A percentile compares a stretch with the other conserved stretches of the same genome.
These are phyloP conservation scores for Melanotaenia maccullochi DNA, from an alignment of 2,797 vertebrate genomes.

Conservation along the genomic window DNA sequence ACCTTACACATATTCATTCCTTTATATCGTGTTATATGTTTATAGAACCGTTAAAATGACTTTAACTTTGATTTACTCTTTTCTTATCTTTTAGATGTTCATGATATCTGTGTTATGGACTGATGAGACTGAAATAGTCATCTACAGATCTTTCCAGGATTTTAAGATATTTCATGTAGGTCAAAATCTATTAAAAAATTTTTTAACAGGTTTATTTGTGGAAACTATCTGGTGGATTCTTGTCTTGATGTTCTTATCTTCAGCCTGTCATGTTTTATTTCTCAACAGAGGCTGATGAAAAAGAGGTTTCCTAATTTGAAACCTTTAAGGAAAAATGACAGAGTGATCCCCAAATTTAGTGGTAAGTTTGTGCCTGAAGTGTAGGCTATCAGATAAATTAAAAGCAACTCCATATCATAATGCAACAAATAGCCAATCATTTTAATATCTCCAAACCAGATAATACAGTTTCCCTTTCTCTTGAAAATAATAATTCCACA, in stretches of 20 bases:
- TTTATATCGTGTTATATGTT: too few relatives aligned
- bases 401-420: too few relatives aligned
- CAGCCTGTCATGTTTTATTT: not conserved
- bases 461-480: too few relatives aligned
- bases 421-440: too few relatives aligned
- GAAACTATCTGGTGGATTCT: not conserved
- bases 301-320: slow-evolving; percentile 69
- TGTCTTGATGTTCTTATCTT: not conserved
- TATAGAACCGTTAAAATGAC: not conserved
- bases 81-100: slow-evolving; percentile 68
- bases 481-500: not conserved
- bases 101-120: slow-evolving; percentile 82
- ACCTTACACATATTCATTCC: fast-evolving
- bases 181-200: not conserved
- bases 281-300: slow-evolving; percentile 77
- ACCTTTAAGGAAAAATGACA: slow-evolving; percentile 43
- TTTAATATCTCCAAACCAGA: too few relatives aligned
- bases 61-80: not conserved
- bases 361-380: slow-evolving; percentile 59
- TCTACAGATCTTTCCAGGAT: slow-evolving; percentile 81
- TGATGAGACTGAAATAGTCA: slow-evolving; percentile 75
- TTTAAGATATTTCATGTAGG: slow-evolving; percentile 83
- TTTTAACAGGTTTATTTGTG: not conserved
- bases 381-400: not conserved
- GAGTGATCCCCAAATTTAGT: slow-evolving; percentile 80